These are phyloP conservation scores for Andrena cerasifolii DNA, from an alignment of 1,140 invertebrate genomes.

Conservation along the genomic window DNA sequence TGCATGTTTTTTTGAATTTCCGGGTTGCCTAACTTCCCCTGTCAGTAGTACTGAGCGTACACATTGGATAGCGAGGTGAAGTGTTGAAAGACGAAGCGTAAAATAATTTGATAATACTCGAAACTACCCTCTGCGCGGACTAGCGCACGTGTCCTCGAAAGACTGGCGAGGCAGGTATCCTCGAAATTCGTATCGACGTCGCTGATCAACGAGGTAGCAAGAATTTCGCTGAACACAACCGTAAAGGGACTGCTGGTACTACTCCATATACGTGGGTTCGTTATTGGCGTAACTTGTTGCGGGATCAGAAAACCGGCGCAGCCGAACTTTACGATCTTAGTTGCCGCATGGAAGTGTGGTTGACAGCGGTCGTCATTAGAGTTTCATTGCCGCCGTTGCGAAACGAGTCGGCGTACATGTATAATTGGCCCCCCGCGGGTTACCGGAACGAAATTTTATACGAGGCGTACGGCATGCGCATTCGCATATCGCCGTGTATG, in stretches of 20 bases:
- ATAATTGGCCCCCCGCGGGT: constrained; percentile 79
- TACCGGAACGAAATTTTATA: constrained; percentile 72
- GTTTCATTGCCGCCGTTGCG: constrained; percentile 77
- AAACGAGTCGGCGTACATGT: constrained; percentile 61
- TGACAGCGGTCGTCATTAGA: constrained; percentile 78
- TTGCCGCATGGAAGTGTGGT: constrained; percentile 60
- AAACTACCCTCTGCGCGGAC: no score
- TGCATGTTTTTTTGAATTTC: no score
- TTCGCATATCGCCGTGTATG: constrained; percentile 61
- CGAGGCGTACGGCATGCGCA: background rate
- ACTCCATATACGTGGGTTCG: constrained; percentile 34
- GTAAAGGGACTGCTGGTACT: background rate
- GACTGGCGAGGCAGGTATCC: background rate
- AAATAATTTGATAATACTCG: no score
- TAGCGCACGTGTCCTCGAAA: no score
- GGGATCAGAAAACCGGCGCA: constrained; percentile 7
- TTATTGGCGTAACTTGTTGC: constrained; percentile 31
- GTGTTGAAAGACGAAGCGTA: no score
- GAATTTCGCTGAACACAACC: background rate
- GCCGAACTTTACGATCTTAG: constrained; percentile 57
- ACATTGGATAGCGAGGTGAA: no score
- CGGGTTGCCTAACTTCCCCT: no score
- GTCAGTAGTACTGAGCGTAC: no score
- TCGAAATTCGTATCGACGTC: background rate
- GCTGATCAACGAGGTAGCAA: no score